phyloP scores from a whole-genome alignment of 2,888 invertebrate genomes.

The Buathra laborator region DNA sequence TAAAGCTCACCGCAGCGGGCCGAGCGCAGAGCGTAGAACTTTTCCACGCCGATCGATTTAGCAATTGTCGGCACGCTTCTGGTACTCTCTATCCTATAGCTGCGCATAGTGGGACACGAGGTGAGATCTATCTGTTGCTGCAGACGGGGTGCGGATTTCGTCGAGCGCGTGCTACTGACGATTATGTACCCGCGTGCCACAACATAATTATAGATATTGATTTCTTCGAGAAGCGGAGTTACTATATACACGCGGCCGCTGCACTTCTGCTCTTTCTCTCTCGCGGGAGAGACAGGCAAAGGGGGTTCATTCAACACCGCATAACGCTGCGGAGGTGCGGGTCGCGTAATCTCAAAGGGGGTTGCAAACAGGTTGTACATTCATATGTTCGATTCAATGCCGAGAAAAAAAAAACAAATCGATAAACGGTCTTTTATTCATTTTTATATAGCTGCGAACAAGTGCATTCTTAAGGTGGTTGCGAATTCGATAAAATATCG shows the following conservation, averaged over 20 bases:
- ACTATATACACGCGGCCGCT: constrained; percentile 1
- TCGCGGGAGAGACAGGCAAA: constrained; percentile 1
- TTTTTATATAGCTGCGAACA: neutral
- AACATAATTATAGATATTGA: constrained; percentile 81
- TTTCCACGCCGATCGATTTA: constrained; percentile 10
- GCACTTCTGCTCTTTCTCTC: constrained; percentile 7
- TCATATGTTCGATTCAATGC: constrained; percentile 7
- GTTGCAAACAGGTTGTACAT: constrained; percentile 47
- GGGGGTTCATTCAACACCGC: constrained; percentile 49
- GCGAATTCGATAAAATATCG: no score
- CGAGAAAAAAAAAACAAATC: neutral
- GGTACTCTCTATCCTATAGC: neutral
- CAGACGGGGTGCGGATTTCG: constrained; percentile 33
- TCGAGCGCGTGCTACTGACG: constrained; percentile 49
- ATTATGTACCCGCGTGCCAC: constrained; percentile 71
- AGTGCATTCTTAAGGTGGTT: neutral
- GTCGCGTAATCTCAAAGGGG: constrained; percentile 31
- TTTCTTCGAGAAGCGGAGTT: constrained; percentile 68
- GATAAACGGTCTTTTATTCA: constrained; percentile 5
- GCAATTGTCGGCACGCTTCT: constrained; percentile 15
- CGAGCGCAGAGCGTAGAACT: constrained; percentile 2
- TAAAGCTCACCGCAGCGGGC: constrained; percentile 5
- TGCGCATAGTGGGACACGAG: neutral
- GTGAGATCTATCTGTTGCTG: constrained; percentile 61
- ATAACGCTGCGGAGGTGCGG: constrained; percentile 46